These are phyloP conservation scores for Eupeodes latifasciatus DNA, from an alignment of 2,888 invertebrate genomes.

Conservation along the genomic window DNA sequence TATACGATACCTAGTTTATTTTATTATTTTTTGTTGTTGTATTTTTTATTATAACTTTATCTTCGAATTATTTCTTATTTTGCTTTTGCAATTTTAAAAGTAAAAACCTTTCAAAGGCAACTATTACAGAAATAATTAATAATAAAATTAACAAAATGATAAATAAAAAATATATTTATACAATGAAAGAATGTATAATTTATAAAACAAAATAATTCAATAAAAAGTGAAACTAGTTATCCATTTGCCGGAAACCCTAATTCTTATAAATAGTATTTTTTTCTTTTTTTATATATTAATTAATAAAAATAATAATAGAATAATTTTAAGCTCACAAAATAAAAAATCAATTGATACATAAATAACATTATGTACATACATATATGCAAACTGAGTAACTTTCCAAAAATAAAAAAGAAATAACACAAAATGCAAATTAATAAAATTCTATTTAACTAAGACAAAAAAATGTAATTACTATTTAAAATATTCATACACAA, in stretches of 20 bases:
- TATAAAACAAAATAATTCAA: constrained; percentile 49
- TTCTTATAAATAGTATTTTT: constrained; percentile 36
- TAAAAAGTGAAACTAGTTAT: constrained; percentile 40
- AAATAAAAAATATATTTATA: constrained; percentile 46
- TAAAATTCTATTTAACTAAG: constrained; percentile 47
- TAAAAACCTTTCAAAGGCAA: constrained; percentile 58
- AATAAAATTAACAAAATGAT: constrained; percentile 1
- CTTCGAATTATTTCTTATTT: constrained; percentile 24
- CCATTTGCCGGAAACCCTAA: constrained; percentile 32
- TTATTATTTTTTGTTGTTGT: constrained; percentile 36
- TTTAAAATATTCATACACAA: constrained; percentile 33
- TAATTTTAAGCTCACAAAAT: constrained; percentile 43
- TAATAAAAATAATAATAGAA: constrained; percentile 14
- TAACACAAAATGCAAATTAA: constrained; percentile 37
- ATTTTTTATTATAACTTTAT: constrained; percentile 1
- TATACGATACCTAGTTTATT: constrained; percentile 28
- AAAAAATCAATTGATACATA: constrained; percentile 57
- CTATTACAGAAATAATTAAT: constrained; percentile 41
- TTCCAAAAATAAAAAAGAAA: constrained; percentile 54
- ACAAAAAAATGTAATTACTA: constrained; percentile 54
- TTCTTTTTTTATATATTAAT: constrained; percentile 1
- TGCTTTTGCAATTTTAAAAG: constrained; percentile 50
- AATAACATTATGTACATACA: constrained; percentile 30
- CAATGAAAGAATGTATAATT: constrained; percentile 54
- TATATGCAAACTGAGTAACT: constrained; percentile 60